Base-by-base conservation (phyloP, 1,140 invertebrate genomes). In the Drosophila yakuba region DNA sequence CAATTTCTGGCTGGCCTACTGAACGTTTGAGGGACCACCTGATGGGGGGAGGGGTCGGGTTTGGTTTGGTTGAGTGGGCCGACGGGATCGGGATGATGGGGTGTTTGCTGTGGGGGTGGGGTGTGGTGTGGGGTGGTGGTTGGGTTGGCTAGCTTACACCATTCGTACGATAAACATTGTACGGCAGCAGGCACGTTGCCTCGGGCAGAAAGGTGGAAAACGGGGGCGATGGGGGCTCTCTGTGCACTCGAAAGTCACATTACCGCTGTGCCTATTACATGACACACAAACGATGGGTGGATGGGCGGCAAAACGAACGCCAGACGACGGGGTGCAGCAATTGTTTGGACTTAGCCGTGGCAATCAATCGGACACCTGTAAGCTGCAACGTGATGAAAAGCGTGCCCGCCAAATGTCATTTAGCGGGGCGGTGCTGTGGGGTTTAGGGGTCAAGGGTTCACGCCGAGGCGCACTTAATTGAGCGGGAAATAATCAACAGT, bases 1-100 rank as follows among this genome's bases (percentile, higher is more conserved):
- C 52, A 58, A 76, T 89, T 76, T 41, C 55, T 43, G 58, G 44
- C 78, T 86, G 83, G 83, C 84, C 84, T 89, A 89, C 71, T 86
- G 79, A 86, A 45, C 79, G 55, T 35, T 74, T 61, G 45, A 59
- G 28, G 84, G 60, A 17, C 20, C 3, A 20, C 8, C 20, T 35
- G 51, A 10, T 10, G 55, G 39, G 48, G 35, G 14, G 8, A 48
- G n/a, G 7, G 47, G 32, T 25, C 36, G 54, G 25, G n/a, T 25
- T 17, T 17, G 17, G 17, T 17, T 17, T 14, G 25, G 32, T 8
- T 32, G 32, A 32, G 32, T 32, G 32, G 32, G 32, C 7, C 32
- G 7, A 8, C 2, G 32, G 8, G 32, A 32, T 32, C 32, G 20
- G 36, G 20, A 35, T 48, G 78, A 14, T 44, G 43, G 43, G 43